phyloP scores from a whole-genome alignment of 2,888 invertebrate genomes.

The Choristoneura rosaceana region DNA sequence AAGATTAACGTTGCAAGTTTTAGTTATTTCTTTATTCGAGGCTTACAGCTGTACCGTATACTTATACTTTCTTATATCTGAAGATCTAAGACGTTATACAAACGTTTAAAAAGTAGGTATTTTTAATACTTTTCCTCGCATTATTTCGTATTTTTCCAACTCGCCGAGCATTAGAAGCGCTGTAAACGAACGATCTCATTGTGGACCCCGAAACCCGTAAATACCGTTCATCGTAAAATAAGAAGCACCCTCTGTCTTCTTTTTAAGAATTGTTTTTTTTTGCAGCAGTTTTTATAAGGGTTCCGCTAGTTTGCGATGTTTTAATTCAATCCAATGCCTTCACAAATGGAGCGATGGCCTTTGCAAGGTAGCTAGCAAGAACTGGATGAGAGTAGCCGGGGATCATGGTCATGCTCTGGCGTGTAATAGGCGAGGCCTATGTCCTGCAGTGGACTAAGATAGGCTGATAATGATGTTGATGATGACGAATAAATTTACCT shows the following conservation, averaged over 20 bases:
- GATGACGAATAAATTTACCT: too few relatives aligned
- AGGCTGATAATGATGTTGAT: too few relatives aligned
- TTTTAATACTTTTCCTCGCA: not conserved
- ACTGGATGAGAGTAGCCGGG: too few relatives aligned
- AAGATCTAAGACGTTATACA: not conserved
- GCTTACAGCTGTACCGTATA: not conserved
- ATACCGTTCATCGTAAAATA: conserved; percentile 31
- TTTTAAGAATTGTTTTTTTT: conserved; percentile 31
- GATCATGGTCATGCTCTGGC: too few relatives aligned
- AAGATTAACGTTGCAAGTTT: too few relatives aligned
- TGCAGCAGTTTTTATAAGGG: conserved; percentile 29
- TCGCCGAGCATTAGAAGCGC: conserved; percentile 16
- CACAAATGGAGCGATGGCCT: too few relatives aligned
- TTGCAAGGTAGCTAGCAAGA: too few relatives aligned
- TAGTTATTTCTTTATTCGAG: not conserved
- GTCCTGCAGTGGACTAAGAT: too few relatives aligned
- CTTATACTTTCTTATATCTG: not conserved
- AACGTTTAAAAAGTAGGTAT: not conserved
- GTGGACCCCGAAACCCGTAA: conserved; percentile 19
- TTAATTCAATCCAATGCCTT: not conserved
- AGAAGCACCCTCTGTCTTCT: conserved; percentile 27
- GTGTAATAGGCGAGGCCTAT: too few relatives aligned
- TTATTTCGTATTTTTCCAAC: conserved; percentile 2
- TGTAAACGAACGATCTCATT: conserved; percentile 38
- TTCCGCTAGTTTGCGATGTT: not conserved